A percentile compares a stretch with the other conserved stretches of the same genome.
Evolutionary conservation across 2,888 invertebrate genomes (phyloP).

Genomic region (Drosophila yooni): DNA sequence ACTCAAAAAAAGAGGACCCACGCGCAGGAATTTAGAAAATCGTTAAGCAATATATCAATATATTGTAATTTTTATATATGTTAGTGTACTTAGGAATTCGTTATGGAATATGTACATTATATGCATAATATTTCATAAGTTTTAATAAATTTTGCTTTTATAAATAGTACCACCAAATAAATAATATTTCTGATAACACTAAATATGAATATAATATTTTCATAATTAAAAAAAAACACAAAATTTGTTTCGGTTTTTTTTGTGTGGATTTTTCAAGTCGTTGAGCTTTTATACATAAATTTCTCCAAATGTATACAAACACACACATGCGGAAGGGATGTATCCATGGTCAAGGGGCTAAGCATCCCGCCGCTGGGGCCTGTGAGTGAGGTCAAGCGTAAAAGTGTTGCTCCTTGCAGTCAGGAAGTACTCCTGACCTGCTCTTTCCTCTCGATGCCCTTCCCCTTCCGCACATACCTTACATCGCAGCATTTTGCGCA

Average conservation of each 20-base stretch:
- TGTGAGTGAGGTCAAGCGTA: slow-evolving; percentile 76
- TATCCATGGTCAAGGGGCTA: slow-evolving; percentile 71
- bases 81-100: background rate
- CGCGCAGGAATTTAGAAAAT: background rate
- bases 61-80: background rate
- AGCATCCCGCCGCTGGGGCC: slow-evolving; percentile 59
- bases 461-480: background rate
- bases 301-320: slow-evolving; percentile 6
- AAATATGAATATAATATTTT: background rate
- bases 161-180: background rate
- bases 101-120: too few species aligned
- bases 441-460: background rate
- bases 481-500: slow-evolving; percentile 41
- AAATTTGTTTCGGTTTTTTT: background rate
- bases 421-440: slow-evolving; percentile 64
- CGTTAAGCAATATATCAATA: background rate
- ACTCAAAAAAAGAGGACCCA: slow-evolving; percentile 4
- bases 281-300: background rate
- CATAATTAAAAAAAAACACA: background rate
- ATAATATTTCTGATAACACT: background rate
- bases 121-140: background rate
- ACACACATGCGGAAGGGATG: slow-evolving; percentile 20
- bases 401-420: slow-evolving; percentile 69
- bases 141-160: background rate
- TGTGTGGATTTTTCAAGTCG: background rate